These are phyloP conservation scores for Rhagophthalmus giganteus DNA, from an alignment of 2,888 invertebrate species.

Conservation along the genomic window DNA sequence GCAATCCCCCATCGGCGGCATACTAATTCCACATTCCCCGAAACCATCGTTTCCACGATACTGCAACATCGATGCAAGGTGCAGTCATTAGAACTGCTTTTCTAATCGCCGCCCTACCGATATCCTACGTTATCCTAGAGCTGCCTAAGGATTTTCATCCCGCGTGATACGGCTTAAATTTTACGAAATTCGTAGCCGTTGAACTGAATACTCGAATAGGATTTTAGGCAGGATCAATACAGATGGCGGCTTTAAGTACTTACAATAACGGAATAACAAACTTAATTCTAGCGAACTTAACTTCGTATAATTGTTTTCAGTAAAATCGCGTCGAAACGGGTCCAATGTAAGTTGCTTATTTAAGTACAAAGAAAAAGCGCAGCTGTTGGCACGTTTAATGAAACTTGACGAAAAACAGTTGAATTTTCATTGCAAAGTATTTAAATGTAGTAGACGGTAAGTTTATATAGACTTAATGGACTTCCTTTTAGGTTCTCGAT, in stretches of 20 bases:
- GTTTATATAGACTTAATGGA: constrained; percentile 17
- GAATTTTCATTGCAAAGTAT: constrained; percentile 10
- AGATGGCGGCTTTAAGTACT: constrained; percentile 11
- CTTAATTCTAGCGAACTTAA: constrained; percentile 17
- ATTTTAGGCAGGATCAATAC: constrained; percentile 14
- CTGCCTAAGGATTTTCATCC: constrained; percentile 16
- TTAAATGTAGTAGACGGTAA: constrained; percentile 16
- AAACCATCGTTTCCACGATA: not conserved
- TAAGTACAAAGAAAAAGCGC: constrained; percentile 9
- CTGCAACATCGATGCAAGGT: not conserved
- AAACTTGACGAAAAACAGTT: constrained; percentile 10
- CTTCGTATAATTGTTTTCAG: constrained; percentile 9
- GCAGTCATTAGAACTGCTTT: constrained; percentile 7
- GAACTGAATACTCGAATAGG: constrained; percentile 17
- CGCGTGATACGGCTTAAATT: constrained; percentile 13
- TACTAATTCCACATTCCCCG: constrained; percentile 6
- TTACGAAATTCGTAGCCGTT: constrained; percentile 6
- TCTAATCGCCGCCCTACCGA: constrained; percentile 4
- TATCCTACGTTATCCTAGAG: constrained; percentile 6
- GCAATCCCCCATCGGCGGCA: constrained; percentile 8
- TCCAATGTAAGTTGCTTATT: constrained; percentile 4
- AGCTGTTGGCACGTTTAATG: constrained; percentile 7
- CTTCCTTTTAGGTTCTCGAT: constrained; percentile 15
- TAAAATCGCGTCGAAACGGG: constrained; percentile 9
- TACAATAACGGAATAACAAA: constrained; percentile 19